Evolutionary conservation across 1,140 invertebrate species (phyloP).

Genomic region (Calycopis cecrops): DNA sequence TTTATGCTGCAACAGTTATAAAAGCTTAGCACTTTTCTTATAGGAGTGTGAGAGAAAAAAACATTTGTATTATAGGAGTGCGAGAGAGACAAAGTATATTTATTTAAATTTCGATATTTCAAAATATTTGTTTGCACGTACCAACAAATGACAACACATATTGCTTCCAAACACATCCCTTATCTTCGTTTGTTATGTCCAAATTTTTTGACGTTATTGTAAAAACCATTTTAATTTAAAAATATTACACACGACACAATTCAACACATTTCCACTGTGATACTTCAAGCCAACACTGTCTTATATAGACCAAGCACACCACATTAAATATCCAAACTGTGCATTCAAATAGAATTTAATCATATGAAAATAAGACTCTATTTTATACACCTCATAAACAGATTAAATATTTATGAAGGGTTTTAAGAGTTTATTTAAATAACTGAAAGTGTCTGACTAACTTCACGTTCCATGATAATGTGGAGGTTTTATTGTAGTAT

Average conservation of each 20-base stretch:
- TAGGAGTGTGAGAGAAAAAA: too few relatives aligned
- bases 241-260: slow-evolving; percentile 18
- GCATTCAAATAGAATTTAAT: neutral
- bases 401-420: slow-evolving; percentile 17
- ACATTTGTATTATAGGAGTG: neutral
- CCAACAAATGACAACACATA: slow-evolving; percentile 31
- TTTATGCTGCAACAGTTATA: too few relatives aligned
- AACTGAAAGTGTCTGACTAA: slow-evolving; percentile 16
- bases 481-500: slow-evolving; percentile 19
- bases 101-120: too few relatives aligned
- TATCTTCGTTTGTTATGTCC: slow-evolving; percentile 20
- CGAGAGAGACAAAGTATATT: too few relatives aligned
- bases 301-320: neutral
- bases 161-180: slow-evolving; percentile 28
- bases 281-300: slow-evolving; percentile 7
- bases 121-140: too few relatives aligned
- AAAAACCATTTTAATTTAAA: slow-evolving; percentile 31
- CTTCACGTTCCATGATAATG: slow-evolving; percentile 5
- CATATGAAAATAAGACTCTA: neutral
- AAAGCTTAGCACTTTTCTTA: too few relatives aligned
- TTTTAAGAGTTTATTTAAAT: slow-evolving; percentile 19
- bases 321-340: neutral
- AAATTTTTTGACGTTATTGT: slow-evolving; percentile 26
- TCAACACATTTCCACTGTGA: slow-evolving; percentile 6
- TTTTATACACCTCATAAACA: neutral